Base-by-base conservation (phyloP, 2,797 vertebrate species). In the Pygocentrus nattereri region DNA sequence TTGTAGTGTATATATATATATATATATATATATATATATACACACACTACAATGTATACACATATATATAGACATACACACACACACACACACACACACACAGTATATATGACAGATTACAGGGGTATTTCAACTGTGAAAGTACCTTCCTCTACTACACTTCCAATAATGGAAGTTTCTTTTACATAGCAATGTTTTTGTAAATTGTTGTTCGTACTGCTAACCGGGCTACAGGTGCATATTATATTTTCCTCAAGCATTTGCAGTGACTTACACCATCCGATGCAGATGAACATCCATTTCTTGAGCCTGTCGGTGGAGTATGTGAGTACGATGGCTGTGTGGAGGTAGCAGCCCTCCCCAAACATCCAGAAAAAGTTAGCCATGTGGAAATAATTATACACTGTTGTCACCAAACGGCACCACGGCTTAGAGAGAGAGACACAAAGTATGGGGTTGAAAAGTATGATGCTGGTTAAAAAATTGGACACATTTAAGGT, bases 291-390 rank as follows among this genome's bases (percentile, higher is more conserved):
- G 91, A 99, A 99, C 98, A 99, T 98, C 98, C 98, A 99, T 86
- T 99, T 99, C 88, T 96, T 95, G 41, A 99, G 95, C 86, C 97
- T 97, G 94, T 98, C 97, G 0, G 97, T 99, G 90, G 98, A 99
- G 92, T 99, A 99, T 72, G 98, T 99, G 86, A 99, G 96, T 16
- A 98, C 98, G 0, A 99, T 97, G 88, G 98, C 98, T 0, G 98
- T 99, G 93, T 99, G 98, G 25, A 99, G 96, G 92, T 99, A 99
- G 88, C 98, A 99, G 54, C 98, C 98, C 85, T 99, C 98, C 0
- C 97, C 97, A 0, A 99, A 99, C 98, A 99, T 99, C 98, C 98
- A 99, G 91, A 99, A 99, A 87, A 99, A 99, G 90, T 98, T 99
- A 87, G 98, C 99, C 89, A 98, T 97, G 0, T 98, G 97, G 93